Evolutionary conservation across 2,888 invertebrate genomes (phyloP).

Genomic region (Epistrophe grossulariae): DNA sequence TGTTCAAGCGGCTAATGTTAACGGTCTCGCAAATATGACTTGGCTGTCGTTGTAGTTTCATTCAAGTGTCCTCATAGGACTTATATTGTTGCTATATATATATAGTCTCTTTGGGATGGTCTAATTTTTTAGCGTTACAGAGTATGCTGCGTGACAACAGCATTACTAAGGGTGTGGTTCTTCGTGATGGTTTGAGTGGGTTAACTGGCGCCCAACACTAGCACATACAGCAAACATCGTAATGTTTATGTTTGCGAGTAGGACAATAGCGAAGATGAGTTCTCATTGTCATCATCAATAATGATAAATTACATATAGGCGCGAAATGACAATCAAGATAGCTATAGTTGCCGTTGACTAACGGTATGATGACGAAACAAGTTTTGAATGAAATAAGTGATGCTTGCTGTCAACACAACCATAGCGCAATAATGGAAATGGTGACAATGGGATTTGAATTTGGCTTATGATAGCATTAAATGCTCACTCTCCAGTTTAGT

Average conservation of each 20-base stretch:
- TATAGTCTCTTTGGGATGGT: background rate
- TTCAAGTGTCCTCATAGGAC: background rate
- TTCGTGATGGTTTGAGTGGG: background rate
- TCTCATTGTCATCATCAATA: background rate
- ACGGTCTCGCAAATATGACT: background rate
- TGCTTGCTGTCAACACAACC: no score
- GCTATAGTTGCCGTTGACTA: background rate
- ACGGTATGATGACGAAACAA: background rate
- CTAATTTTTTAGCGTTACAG: background rate
- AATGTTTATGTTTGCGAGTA: background rate
- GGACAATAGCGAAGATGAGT: background rate
- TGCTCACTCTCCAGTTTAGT: background rate
- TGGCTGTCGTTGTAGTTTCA: background rate
- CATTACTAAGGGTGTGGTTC: background rate
- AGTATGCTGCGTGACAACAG: background rate
- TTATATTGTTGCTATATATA: background rate
- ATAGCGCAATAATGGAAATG: no score
- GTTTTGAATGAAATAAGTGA: background rate
- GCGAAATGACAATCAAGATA: background rate
- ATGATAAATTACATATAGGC: background rate
- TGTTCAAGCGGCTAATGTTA: background rate
- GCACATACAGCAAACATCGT: background rate
- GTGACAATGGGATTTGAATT: background rate
- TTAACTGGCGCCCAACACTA: background rate
- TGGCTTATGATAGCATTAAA: background rate